These are phyloP conservation scores for Boleophthalmus pectinirostris DNA, from an alignment of 2,113 vertebrate genomes.

Conservation along the genomic window DNA sequence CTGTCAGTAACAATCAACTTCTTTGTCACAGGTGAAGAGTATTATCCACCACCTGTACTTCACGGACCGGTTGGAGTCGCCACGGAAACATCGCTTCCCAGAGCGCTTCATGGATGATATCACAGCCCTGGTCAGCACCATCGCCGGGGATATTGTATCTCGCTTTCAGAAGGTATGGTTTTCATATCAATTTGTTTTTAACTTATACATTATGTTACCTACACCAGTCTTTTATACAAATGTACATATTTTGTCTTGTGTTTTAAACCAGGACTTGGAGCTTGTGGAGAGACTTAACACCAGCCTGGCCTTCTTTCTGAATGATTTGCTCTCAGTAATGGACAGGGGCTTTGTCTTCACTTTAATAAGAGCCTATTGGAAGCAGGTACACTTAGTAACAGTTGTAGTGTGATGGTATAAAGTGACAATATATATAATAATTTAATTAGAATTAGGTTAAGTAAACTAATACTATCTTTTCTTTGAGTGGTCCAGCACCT, in stretches of 20 bases:
- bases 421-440: no score
- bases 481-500: no score
- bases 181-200: not conserved
- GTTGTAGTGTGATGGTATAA: no score
- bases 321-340: conserved; percentile 96
- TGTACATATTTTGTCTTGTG: not conserved
- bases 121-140: conserved; percentile 93
- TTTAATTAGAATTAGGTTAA: no score
- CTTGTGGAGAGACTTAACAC: conserved; percentile 96
- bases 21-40: conserved; percentile 88
- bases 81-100: conserved; percentile 93
- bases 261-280: conserved; percentile 85
- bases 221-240: not conserved
- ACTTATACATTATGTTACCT: not conserved
- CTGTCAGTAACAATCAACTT: not conserved
- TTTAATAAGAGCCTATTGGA: conserved; percentile 92
- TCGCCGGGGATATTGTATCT: conserved; percentile 91
- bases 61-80: conserved; percentile 91
- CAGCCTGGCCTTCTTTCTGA: conserved; percentile 96
- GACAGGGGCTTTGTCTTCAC: conserved; percentile 95
- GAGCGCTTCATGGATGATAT: conserved; percentile 99
- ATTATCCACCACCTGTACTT: conserved; percentile 98
- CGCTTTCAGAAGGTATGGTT: conserved; percentile 94
- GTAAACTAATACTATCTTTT: no score
- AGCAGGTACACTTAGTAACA: conserved; percentile 80